Evolutionary conservation across 2,113 vertebrate genomes (phyloP).

Genomic region (Pelodiscus sinensis): DNA sequence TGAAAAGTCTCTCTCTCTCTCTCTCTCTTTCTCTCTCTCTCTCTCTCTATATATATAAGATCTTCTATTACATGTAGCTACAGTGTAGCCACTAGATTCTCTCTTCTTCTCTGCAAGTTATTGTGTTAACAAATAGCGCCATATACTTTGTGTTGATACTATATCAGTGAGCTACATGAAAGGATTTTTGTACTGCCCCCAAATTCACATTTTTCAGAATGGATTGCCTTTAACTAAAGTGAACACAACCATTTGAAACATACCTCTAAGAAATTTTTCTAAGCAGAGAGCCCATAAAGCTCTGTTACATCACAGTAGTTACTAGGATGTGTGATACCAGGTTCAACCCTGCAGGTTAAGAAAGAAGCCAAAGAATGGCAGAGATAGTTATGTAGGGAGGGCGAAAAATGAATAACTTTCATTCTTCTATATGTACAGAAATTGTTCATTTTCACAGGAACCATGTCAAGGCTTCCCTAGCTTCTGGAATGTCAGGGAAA

Average conservation of each 20-base stretch:
- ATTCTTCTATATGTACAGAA: neutral
- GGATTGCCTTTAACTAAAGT: neutral
- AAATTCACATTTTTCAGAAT: slow-evolving; percentile 10
- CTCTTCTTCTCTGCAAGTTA: neutral
- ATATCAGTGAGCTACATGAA: neutral
- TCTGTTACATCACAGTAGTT: neutral
- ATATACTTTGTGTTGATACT: neutral
- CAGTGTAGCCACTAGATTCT: neutral
- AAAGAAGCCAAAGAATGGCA: rapidly evolving
- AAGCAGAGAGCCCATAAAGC: neutral
- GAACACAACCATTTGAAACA: neutral
- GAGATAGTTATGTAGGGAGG: rapidly evolving
- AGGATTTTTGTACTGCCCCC: neutral
- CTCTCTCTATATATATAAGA: neutral
- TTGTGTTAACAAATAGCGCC: slow-evolving; percentile 36
- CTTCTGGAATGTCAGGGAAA: neutral
- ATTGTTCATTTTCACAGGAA: neutral
- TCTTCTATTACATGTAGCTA: neutral
- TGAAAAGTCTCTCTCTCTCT: neutral
- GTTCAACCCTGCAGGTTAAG: neutral
- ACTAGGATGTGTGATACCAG: neutral
- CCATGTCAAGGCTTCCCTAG: neutral
- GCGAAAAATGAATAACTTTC: neutral
- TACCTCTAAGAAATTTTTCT: neutral
- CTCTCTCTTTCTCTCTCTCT: no score